Evolutionary conservation across 2,797 vertebrate genomes (phyloP).

Genomic region (Pseudochirops cupreus): DNA sequence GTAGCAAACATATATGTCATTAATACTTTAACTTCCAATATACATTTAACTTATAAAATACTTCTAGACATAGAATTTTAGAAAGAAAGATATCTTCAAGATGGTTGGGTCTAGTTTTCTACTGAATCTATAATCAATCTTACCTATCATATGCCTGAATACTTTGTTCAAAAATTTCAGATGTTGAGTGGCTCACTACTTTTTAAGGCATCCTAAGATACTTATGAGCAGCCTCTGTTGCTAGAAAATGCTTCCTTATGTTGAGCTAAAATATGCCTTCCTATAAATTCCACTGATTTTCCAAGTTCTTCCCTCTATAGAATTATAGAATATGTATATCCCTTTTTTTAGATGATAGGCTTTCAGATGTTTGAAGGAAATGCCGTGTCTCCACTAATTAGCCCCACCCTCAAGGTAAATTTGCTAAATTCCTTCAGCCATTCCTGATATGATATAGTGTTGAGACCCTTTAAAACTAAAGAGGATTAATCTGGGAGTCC

Average conservation of each 20-base stretch:
- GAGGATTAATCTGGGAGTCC: neutral
- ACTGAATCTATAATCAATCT: neutral
- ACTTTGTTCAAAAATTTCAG: neutral
- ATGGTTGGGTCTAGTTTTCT: neutral
- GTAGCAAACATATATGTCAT: neutral
- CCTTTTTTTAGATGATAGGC: neutral
- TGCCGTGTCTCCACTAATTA: neutral
- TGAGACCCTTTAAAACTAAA: neutral
- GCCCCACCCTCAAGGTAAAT: conserved; percentile 30
- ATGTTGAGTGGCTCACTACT: conserved; percentile 26
- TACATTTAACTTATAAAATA: conserved; percentile 28
- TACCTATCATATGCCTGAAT: conserved; percentile 23
- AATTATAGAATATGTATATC: neutral
- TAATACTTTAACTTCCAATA: neutral
- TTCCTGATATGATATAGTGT: conserved; percentile 24
- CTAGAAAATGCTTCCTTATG: neutral
- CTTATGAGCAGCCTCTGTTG: conserved; percentile 27
- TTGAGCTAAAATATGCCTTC: conserved; percentile 39
- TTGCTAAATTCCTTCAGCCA: conserved; percentile 23
- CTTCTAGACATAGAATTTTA: neutral
- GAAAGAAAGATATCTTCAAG: conserved; percentile 1
- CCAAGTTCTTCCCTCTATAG: neutral
- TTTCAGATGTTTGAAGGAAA: conserved; percentile 23
- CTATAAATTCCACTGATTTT: neutral
- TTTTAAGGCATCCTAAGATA: neutral